These are phyloP conservation scores for Parotocinclus haroldoi DNA, from an alignment of 2,797 vertebrate genomes.

Conservation along the genomic window DNA sequence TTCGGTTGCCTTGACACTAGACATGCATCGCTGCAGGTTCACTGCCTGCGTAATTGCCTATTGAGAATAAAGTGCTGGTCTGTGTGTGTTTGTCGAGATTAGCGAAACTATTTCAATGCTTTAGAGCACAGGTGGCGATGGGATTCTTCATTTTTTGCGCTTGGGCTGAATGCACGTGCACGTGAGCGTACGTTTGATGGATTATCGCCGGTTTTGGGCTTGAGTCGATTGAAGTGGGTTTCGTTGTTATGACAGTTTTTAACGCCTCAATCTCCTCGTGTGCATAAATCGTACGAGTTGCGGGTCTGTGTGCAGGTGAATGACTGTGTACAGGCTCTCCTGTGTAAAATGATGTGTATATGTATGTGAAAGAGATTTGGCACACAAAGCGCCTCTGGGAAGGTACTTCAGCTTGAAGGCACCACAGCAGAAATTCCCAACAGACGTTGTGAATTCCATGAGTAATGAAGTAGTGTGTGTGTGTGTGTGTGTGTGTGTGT, in stretches of 20 bases:
- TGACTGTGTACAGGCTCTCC: background rate
- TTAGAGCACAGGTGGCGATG: too few species aligned
- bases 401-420: conserved; percentile 25
- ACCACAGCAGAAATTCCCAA: conserved; percentile 28
- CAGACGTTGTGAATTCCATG: too few species aligned
- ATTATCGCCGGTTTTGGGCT: too few species aligned
- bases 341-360: background rate
- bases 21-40: conserved; percentile 6
- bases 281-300: too few species aligned
- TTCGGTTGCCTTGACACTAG: conserved; percentile 14
- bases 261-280: too few species aligned
- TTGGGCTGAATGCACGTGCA: too few species aligned
- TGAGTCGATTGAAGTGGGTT: too few species aligned
- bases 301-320: background rate
- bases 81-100: conserved; percentile 8
- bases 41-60: background rate
- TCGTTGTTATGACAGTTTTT: too few species aligned
- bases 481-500: too few species aligned
- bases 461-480: too few species aligned
- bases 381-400: conserved; percentile 19
- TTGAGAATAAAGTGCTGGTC: conserved; percentile 2
- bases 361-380: conserved; percentile 20
- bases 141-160: too few species aligned
- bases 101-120: background rate
- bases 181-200: too few species aligned